Evolutionary conservation across 2,888 invertebrate genomes (phyloP).

Genomic region (Blastobasis lacticolella): DNA sequence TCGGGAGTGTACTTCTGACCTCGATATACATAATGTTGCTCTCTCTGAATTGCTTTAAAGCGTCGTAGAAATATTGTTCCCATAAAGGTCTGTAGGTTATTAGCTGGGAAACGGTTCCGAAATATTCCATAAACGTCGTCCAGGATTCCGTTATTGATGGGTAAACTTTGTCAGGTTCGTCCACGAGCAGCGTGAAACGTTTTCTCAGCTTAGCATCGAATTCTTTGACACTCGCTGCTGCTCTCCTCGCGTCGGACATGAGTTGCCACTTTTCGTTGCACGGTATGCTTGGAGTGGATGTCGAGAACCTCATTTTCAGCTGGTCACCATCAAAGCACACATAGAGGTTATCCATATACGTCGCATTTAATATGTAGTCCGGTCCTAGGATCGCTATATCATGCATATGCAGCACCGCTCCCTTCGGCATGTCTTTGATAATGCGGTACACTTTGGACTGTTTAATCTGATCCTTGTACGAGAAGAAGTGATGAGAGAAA

Average conservation of each 20-base stretch:
- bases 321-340: slow-evolving; percentile 46
- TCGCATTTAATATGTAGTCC: slow-evolving; percentile 77
- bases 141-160: slow-evolving; percentile 74
- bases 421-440: slow-evolving; percentile 83
- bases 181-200: slow-evolving; percentile 71
- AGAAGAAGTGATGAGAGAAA: slow-evolving; percentile 79
- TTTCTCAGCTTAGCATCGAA: slow-evolving; percentile 71
- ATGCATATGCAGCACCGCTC: slow-evolving; percentile 81
- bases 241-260: slow-evolving; percentile 53
- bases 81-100: slow-evolving; percentile 77
- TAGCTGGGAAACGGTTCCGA: slow-evolving; percentile 66
- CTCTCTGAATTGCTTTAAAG: slow-evolving; percentile 74
- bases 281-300: slow-evolving; percentile 23
- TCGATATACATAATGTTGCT: slow-evolving; percentile 83
- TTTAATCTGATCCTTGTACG: slow-evolving; percentile 72
- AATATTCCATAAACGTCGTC: slow-evolving; percentile 72
- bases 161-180: slow-evolving; percentile 59
- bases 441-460: slow-evolving; percentile 78
- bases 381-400: slow-evolving; percentile 77
- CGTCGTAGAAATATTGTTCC: slow-evolving; percentile 78
- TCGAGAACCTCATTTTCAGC: slow-evolving; percentile 37
- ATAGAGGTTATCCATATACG: slow-evolving; percentile 76
- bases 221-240: slow-evolving; percentile 40
- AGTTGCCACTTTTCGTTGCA: slow-evolving; percentile 58
- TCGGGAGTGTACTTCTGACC: slow-evolving; percentile 76